A percentile compares a stretch with the other conserved stretches of the same genome.
phyloP scores from a whole-genome alignment of 1,140 invertebrate genomes.

The Psilanteris sp. region DNA sequence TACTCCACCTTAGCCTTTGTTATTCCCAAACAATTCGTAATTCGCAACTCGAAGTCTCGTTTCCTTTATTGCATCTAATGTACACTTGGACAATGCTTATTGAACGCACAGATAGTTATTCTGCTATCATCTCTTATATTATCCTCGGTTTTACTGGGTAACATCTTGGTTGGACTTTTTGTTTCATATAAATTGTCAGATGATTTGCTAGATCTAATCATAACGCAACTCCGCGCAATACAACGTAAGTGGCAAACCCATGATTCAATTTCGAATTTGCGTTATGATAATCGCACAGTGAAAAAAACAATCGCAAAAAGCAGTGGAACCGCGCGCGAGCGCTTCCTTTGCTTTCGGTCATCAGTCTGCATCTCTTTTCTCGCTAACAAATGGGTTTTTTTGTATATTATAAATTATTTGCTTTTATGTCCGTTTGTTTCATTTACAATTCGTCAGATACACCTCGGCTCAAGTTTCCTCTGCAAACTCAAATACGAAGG shows the following conservation, averaged over 20 bases:
- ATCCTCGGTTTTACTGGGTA: constrained; percentile 10
- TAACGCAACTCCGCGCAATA: constrained; percentile 23
- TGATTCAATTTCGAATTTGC: constrained; percentile 14
- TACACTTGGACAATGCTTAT: constrained; percentile 52
- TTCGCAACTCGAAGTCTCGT: constrained; percentile 34
- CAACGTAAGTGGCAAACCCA: constrained; percentile 15
- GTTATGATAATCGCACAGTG: constrained; percentile 21
- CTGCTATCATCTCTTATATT: background rate
- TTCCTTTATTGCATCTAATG: constrained; percentile 49
- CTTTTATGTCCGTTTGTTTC: constrained; percentile 13
- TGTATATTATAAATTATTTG: background rate
- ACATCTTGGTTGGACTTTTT: constrained; percentile 45
- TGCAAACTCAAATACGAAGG: constrained; percentile 19
- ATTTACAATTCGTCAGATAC: constrained; percentile 24
- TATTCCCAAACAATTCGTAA: constrained; percentile 19
- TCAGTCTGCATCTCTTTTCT: constrained; percentile 47
- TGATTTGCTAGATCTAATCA: constrained; percentile 52
- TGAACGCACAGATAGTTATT: constrained; percentile 17
- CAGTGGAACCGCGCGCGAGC: constrained; percentile 16
- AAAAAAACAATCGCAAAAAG: constrained; percentile 32
- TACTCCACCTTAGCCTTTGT: constrained; percentile 23
- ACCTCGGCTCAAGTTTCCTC: constrained; percentile 20
- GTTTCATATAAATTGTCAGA: constrained; percentile 54
- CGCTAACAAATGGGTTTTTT: constrained; percentile 30
- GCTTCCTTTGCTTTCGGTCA: constrained; percentile 25